These are phyloP conservation scores for Nerophis ophidion DNA, from an alignment of 2,113 vertebrate species.

Conservation along the genomic window DNA sequence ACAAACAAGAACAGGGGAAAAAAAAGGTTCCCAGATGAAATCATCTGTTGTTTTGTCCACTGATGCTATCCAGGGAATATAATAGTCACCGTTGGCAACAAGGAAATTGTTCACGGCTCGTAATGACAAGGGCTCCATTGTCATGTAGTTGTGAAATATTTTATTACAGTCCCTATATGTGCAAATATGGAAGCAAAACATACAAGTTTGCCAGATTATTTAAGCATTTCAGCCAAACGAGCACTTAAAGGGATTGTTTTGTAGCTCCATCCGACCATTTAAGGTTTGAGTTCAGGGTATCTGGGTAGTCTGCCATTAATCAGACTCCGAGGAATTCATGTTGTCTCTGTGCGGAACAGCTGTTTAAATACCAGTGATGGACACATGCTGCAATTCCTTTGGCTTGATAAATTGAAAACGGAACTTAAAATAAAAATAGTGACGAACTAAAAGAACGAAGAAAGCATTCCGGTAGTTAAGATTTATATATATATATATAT, in stretches of 20 bases:
- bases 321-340: conserved; percentile 48
- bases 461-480: not conserved
- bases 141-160: conserved; percentile 11
- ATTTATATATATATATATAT: not conserved
- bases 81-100: not conserved
- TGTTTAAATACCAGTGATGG: conserved; percentile 51
- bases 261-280: conserved; percentile 33
- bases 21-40: conserved; percentile 13
- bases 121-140: conserved; percentile 3
- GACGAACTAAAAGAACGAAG: not conserved
- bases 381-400: conserved; percentile 38
- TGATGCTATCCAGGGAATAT: conserved; percentile 5
- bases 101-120: not conserved
- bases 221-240: conserved; percentile 29
- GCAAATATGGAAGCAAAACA: not conserved
- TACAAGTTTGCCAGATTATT: not conserved
- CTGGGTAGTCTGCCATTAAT: conserved; percentile 31
- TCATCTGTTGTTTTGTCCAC: conserved; percentile 12
- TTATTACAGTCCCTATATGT: not conserved
- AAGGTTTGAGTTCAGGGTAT: conserved; percentile 30
- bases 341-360: conserved; percentile 50
- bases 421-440: conserved; percentile 9
- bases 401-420: conserved; percentile 31
- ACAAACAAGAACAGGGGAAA: not conserved
- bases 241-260: conserved; percentile 46